Base-by-base conservation (phyloP, 2,888 invertebrate species). In the Chouioia cunea region DNA sequence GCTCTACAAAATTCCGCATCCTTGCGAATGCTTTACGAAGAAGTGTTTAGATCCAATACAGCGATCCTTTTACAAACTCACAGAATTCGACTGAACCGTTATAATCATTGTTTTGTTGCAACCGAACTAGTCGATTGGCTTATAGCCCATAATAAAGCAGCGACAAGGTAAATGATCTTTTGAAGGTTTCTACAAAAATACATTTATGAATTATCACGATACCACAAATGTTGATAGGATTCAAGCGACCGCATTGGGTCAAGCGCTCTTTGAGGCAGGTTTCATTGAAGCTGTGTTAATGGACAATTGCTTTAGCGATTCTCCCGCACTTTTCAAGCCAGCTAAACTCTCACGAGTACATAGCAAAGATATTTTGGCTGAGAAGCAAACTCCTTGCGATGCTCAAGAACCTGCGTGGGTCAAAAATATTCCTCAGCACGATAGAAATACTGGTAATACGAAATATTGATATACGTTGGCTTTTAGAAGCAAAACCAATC, bases 111-210 rank as follows among this genome's bases (percentile, higher is more conserved):
- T 76, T 92, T 95, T 86, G 88, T 92, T 16, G 95, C 95, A 2
- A 91, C 90, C 70, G 93, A 95, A 79, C 86, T 96, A 14, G 90
- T 95, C 4, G 94, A 95, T 80, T 96, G 95, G 95, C 87, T 96
- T 18, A 90, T 94, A 80, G 89, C 90, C 63, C 92, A 93, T 79
- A 92, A 93, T 73, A 91, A 91, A 81, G 92, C 93, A 50, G 91
- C 91, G 62, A 92, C 91, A 0, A 90, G 93, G 94, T 93, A 84
- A 76, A 44, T 69, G 22, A 52, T 53, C 4, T 22, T 43, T 56
- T 46, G 10, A 8, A 44, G 46, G n/a, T 14, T 71, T 57, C 63
- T 64, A 47, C n/a, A 50, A 59, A 18, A 64, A 54, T 54, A 46
- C n/a, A 67, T 59, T 57, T 52, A 65, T 60, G 18, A 56, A 50